Conservation (phyloP, 2,888 invertebrate genomes). For the Dynastes tityus region DNA sequence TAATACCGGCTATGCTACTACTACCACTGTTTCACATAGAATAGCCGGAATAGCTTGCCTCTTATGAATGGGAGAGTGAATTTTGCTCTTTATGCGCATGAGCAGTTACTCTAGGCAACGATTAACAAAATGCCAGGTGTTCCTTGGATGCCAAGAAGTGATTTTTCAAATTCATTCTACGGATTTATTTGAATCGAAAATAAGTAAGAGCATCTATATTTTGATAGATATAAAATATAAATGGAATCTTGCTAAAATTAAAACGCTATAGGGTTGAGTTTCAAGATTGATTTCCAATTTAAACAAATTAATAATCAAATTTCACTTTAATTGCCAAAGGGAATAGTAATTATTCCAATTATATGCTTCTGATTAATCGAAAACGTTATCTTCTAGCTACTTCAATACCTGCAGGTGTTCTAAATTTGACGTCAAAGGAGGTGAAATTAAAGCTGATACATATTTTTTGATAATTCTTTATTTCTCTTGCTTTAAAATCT, state of each 20-base stretch:
- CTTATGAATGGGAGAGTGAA: slow-evolving; percentile 57
- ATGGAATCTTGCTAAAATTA: no score
- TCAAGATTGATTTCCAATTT: no score
- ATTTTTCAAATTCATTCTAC: no score
- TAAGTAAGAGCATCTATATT: no score
- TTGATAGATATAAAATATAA: no score
- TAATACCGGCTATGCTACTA: slow-evolving; percentile 44
- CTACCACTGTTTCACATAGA: slow-evolving; percentile 39
- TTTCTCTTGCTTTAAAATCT: background rate
- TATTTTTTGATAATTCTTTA: background rate
- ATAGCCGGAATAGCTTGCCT: slow-evolving; percentile 26
- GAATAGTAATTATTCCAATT: background rate
- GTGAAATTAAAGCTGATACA: background rate
- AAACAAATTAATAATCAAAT: no score
- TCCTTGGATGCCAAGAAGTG: background rate
- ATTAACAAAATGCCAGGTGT: slow-evolving; percentile 31
- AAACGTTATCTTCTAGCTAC: background rate
- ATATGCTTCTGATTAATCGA: background rate
- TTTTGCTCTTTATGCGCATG: slow-evolving; percentile 54
- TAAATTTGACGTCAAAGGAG: background rate
- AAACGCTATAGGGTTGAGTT: no score
- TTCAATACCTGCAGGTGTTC: no score
- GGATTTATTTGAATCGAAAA: no score
- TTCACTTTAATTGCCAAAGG: background rate
- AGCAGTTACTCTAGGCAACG: slow-evolving; percentile 29